These are phyloP conservation scores for Zygothrica quintamaculata DNA, from an alignment of 2,888 invertebrate genomes.

Conservation along the genomic window DNA sequence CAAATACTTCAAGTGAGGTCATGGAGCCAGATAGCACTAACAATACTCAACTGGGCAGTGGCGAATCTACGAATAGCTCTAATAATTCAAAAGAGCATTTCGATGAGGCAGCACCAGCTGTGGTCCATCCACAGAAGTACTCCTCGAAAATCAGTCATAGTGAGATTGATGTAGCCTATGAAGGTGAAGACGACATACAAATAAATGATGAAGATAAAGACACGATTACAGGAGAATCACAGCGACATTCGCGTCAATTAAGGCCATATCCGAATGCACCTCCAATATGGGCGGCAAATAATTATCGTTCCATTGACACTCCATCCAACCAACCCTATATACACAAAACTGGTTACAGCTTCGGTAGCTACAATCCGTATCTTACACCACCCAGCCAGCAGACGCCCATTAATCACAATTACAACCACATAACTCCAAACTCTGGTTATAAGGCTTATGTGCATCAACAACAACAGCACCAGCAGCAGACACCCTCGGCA, in stretches of 20 bases:
- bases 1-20: constrained; percentile 54
- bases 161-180: constrained; percentile 18
- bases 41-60: constrained; percentile 15
- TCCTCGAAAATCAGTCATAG: constrained; percentile 60
- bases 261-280: constrained; percentile 61
- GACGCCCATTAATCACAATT: constrained; percentile 48
- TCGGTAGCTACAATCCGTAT: constrained; percentile 82
- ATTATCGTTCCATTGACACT: constrained; percentile 78
- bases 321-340: constrained; percentile 36
- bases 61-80: constrained; percentile 37
- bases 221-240: constrained; percentile 75
- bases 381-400: constrained; percentile 77
- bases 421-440: constrained; percentile 65
- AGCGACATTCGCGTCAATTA: constrained; percentile 80
- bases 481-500: not conserved
- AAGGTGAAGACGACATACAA: constrained; percentile 17
- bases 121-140: constrained; percentile 39
- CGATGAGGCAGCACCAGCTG: constrained; percentile 26
- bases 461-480: constrained; percentile 45
- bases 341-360: constrained; percentile 64
- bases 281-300: constrained; percentile 62
- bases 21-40: constrained; percentile 34
- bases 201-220: constrained; percentile 37
- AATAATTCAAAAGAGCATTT: constrained; percentile 51
- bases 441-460: constrained; percentile 57